Base-by-base conservation (phyloP, 2,888 invertebrate genomes). In the Dryomyza anilis region DNA sequence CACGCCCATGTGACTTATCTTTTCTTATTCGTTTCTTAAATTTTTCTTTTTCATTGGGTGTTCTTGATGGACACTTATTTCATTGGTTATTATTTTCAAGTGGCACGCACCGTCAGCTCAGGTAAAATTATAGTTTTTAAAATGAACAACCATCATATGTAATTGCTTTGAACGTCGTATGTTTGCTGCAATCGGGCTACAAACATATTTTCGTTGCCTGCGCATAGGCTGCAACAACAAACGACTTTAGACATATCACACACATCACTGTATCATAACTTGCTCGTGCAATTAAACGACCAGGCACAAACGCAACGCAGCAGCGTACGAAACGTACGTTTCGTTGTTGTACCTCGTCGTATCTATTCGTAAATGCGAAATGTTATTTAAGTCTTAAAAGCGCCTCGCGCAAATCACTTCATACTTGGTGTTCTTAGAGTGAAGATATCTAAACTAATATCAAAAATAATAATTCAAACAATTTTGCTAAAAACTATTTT, bases 301-400 rank as follows among this genome's bases (percentile, higher is more conserved):
- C 72, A 74, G 67, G 72, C 71, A 69, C 70, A 76, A 75, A 74
- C 75, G 75, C 74, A 73, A 36, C 23, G 39, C 55, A 61, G 48
- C 43, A 57, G 25, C 57, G 36, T 43, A 67, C 43, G 39, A 67
- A 64, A 66, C 36, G 64, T 61, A 66, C 63, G 67, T 62, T 64
- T 60, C 58, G 57, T 64, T 58, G 52, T 64, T 61, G 64, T 50
- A 27, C 25, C 50, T 23, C 25, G 25, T 39, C 39, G 48, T 48
- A 23, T 19, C 48, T 16, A 21, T 12, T 46, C 21, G 46, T 46
- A 73, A 74, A 74, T 74, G 72, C 71, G 71, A 74, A 75, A 73
- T 79, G 78, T 82, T 82, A 82, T 82, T 82, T 82, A 82, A 82
- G 82, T 78, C 81, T 78, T 80, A 70, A 80, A 81, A 82, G 80